phyloP scores from a whole-genome alignment of 2,888 invertebrate genomes.

The Acanthosepion pharaonis region DNA sequence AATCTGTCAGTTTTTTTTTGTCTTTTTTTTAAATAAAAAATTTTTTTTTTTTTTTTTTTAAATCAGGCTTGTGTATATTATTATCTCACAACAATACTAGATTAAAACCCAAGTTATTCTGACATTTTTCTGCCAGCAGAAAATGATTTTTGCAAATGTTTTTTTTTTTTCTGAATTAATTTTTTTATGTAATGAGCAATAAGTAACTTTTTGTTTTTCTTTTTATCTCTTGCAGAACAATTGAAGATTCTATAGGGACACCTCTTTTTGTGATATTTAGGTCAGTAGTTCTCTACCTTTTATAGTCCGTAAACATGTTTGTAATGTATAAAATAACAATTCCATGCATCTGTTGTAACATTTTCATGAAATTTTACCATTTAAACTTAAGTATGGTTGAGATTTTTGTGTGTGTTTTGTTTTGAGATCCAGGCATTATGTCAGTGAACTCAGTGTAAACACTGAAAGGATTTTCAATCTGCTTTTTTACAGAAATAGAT shows the following conservation, averaged over 20 bases:
- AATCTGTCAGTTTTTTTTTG: background rate
- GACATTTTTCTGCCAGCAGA: background rate
- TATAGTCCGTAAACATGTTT: background rate
- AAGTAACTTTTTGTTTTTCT: background rate
- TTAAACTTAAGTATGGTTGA: background rate
- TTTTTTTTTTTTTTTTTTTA: background rate
- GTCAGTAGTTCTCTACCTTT: conserved; percentile 57
- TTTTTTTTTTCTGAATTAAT: background rate
- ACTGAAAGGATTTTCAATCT: too few relatives aligned
- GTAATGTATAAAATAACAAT: background rate
- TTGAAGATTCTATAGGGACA: conserved; percentile 85
- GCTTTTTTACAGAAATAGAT: too few relatives aligned
- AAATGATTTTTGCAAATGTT: background rate
- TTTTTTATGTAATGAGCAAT: background rate
- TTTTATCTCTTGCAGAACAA: conserved; percentile 65
- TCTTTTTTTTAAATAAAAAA: background rate
- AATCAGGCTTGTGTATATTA: background rate
- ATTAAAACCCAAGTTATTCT: background rate
- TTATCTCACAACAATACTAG: background rate
- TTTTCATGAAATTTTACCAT: background rate
- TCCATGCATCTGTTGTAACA: too few relatives aligned
- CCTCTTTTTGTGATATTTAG: conserved; percentile 90
- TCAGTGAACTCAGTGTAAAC: too few relatives aligned
- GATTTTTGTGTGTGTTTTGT: background rate
- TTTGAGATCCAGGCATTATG: background rate